Conservation (phyloP, 2,888 invertebrate genomes). For the Drosophila leonis region DNA sequence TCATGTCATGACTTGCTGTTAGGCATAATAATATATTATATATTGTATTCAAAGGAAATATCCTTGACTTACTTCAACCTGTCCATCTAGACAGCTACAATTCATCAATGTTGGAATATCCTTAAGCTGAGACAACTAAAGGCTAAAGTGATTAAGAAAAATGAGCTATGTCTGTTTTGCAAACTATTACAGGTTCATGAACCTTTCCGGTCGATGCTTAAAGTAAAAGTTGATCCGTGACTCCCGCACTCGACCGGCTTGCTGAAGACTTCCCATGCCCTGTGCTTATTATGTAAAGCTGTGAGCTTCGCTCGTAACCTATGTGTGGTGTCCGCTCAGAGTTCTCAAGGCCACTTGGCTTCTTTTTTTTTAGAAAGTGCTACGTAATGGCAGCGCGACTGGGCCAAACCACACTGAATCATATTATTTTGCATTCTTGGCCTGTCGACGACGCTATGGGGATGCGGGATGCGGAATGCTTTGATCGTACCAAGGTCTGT, state of each 20-base stretch:
- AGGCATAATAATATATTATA: neutral
- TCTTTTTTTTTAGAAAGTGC: slow-evolving; percentile 61
- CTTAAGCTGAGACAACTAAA: neutral
- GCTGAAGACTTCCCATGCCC: neutral
- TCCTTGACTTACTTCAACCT: neutral
- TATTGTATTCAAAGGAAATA: neutral
- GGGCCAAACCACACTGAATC: slow-evolving; percentile 18
- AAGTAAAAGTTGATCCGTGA: slow-evolving; percentile 72
- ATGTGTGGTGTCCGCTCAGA: slow-evolving; percentile 10
- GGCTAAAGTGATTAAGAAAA: slow-evolving; percentile 4
- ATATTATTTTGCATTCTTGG: slow-evolving; percentile 34
- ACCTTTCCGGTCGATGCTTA: slow-evolving; percentile 28
- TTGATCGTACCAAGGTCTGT: slow-evolving; percentile 26
- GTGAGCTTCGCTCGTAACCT: slow-evolving; percentile 49
- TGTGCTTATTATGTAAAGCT: slow-evolving; percentile 66
- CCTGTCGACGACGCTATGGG: neutral
- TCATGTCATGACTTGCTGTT: neutral
- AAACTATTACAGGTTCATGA: slow-evolving; percentile 64
- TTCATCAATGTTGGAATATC: neutral
- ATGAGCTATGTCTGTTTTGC: neutral
- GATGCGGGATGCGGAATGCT: neutral
- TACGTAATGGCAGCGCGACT: slow-evolving; percentile 22
- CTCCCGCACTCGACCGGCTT: slow-evolving; percentile 24
- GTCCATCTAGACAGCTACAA: neutral
- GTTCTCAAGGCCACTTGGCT: slow-evolving; percentile 66